phyloP scores from a whole-genome alignment of 2,888 invertebrate genomes.

The Calephelis perditalis region DNA sequence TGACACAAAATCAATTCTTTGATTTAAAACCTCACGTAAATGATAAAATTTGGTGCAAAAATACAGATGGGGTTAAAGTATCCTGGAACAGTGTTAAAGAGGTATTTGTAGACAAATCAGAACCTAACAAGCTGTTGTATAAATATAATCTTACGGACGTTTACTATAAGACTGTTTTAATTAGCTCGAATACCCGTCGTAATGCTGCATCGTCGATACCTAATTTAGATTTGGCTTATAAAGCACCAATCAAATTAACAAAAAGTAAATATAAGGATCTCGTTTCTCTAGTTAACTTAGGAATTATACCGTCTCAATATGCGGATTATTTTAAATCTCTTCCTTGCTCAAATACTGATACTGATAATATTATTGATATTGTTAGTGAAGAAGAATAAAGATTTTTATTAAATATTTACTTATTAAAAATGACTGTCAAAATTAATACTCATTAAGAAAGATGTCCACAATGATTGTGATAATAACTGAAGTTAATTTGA shows the following conservation, averaged over 20 bases:
- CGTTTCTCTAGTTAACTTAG: conserved; percentile 3
- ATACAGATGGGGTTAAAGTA: not conserved
- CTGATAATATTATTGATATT: not conserved
- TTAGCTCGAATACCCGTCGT: no score
- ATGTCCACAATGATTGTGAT: no score
- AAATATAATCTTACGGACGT: no score
- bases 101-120: no score
- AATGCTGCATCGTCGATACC: no score
- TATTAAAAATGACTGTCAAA: no score
- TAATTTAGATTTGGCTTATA: not conserved
- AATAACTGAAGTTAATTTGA: no score
- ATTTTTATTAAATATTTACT: no score
- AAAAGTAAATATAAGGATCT: conserved; percentile 12
- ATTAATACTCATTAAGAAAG: no score
- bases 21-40: conserved; percentile 16
- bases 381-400: not conserved
- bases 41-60: conserved; percentile 16
- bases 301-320: not conserved
- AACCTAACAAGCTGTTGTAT: no score
- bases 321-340: not conserved
- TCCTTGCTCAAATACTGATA: not conserved
- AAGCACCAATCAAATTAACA: not conserved
- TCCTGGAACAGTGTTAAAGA: no score
- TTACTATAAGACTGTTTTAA: no score
- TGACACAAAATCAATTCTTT: conserved; percentile 12